Conservation (phyloP, 2,888 invertebrate genomes). For the Pteria penguin region DNA sequence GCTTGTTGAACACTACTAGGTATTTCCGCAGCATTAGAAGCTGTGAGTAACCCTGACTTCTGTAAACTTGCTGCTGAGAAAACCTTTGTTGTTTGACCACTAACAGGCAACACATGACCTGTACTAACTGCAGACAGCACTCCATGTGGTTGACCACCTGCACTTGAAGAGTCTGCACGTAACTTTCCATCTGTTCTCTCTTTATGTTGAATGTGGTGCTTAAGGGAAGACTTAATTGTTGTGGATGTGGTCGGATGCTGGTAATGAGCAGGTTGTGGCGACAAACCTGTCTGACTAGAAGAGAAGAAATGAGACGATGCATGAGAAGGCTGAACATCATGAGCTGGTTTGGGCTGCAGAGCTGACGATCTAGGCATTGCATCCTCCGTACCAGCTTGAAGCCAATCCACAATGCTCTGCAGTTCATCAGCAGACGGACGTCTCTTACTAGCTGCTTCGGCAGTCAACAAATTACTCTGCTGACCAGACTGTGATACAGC, state of each 20-base stretch:
- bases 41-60: no score
- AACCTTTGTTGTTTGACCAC: no score
- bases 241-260: background rate
- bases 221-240: background rate
- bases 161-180: background rate
- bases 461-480: background rate
- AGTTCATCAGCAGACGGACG: conserved; percentile 43
- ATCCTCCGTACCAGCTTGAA: conserved; percentile 47
- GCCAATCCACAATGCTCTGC: conserved; percentile 43
- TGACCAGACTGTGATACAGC: background rate
- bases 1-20: background rate
- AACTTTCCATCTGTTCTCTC: no score
- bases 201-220: no score
- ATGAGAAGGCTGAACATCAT: background rate
- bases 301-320: background rate
- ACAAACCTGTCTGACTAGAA: background rate
- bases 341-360: background rate
- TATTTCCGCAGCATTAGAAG: no score
- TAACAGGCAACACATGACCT: background rate
- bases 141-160: background rate
- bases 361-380: conserved; percentile 6
- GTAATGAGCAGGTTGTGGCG: background rate
- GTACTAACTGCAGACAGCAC: no score
- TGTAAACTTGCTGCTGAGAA: no score
- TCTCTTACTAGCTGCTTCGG: background rate